These are phyloP conservation scores for Rhogogaster chlorosoma DNA, from an alignment of 2,888 invertebrate species.

Conservation along the genomic window DNA sequence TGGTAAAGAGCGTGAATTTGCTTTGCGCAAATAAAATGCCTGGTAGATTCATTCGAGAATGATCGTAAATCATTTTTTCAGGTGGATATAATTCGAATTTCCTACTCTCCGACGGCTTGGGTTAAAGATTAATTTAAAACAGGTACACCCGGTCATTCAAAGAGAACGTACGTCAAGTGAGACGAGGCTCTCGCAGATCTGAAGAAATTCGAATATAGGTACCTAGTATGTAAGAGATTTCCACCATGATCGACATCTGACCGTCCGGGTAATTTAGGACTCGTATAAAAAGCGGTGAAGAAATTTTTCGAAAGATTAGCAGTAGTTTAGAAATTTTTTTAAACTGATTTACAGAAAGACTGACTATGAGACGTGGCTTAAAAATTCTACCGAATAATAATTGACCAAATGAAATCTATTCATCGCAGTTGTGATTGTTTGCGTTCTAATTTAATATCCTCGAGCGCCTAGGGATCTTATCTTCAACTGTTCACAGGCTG, in stretches of 20 bases:
- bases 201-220: background rate
- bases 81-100: background rate
- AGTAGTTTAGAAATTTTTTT: background rate
- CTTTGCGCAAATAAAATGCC: background rate
- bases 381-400: background rate
- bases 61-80: background rate
- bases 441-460: background rate
- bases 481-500: background rate
- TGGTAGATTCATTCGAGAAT: background rate
- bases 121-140: background rate
- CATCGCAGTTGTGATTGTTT: slow-evolving; percentile 11
- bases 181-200: background rate
- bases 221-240: background rate
- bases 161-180: too few species aligned
- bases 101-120: background rate
- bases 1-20: background rate
- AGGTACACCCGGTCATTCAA: background rate
- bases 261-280: background rate
- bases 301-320: background rate
- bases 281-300: background rate
- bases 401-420: background rate
- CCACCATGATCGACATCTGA: background rate
- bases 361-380: too few species aligned
- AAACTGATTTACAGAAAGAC: background rate
- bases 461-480: slow-evolving; percentile 25